Evolutionary conservation across 1,140 invertebrate genomes (phyloP), one percentile per base, ranked within the genome.

Genomic region (Formica exsecta): DNA sequence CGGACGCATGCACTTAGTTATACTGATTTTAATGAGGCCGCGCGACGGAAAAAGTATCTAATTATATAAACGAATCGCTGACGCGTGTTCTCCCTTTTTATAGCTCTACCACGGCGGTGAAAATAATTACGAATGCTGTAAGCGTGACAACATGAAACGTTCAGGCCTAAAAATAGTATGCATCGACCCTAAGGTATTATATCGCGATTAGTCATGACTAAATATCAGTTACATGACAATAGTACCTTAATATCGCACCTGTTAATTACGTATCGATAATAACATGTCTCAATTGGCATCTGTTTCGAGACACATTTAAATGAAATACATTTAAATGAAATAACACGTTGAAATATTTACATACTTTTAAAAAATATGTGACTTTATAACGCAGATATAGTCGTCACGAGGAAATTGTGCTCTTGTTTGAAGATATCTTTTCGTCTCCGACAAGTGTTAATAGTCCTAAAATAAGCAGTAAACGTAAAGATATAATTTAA

Each of bases 51-150:
- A 83, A 83, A 74, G 54, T 83, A 38, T 83, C 79, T 83, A 83
- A 83, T 83, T 83, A 83, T 83, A 83, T 61, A 44, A 83, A 73
- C 68, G 79, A 83, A 83, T 83, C 68, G 54, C 68, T 16, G 79
- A 71, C 54, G 54, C 68, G 29, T 62, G 48, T 51, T 19, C 38
- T 57, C 57, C 38, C 79, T 83, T 83, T 83, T 83, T 73, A 83
- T 83, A 83, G 38, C 54, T 44, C 6, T 25, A 9, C 25, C 38
- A n/a, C 16, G 38, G n/a, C 38, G 11, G 22, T n/a, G 54, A 74
- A 38, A n/a, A 83, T 83, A 83, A 83, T 83, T 80, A 70, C 48
- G 68, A 74, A 7, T 61, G 66, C 13, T 36, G 41, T 44, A 62
- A 73, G 11, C 2, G 48, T 51, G 25, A 25, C 32, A 62, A 83